Evolutionary conservation across 2,797 vertebrate genomes (phyloP).

Genomic region (Argya squamiceps): DNA sequence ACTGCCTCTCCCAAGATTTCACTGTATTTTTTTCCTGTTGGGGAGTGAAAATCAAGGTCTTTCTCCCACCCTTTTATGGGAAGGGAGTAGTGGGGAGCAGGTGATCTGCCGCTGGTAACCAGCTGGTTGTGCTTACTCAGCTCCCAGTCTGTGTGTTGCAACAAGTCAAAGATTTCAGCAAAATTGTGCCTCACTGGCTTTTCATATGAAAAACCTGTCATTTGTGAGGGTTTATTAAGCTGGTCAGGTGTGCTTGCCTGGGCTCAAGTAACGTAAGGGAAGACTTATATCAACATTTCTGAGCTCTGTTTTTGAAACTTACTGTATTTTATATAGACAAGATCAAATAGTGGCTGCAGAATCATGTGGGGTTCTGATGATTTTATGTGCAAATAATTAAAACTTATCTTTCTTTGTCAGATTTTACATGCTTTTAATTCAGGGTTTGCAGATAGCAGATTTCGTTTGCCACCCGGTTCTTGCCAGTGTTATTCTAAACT

Average conservation of each 20-base stretch:
- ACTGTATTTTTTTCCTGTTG: neutral
- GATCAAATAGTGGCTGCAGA: neutral
- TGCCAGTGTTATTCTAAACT: conserved; percentile 92
- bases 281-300: accelerated
- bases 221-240: neutral
- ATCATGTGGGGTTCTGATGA: neutral
- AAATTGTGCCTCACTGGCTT: neutral
- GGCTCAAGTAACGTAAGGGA: neutral
- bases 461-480: conserved; percentile 87
- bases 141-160: neutral
- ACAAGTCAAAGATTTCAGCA: neutral
- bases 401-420: conserved; percentile 81
- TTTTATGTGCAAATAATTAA: conserved; percentile 63
- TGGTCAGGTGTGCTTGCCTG: neutral
- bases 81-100: neutral
- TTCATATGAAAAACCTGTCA: neutral
- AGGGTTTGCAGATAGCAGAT: conserved; percentile 90
- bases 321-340: neutral
- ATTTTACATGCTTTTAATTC: conserved; percentile 95
- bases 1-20: neutral
- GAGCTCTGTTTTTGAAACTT: neutral
- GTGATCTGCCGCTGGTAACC: accelerated
- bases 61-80: accelerated
- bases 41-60: neutral
- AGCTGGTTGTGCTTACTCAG: neutral